Percentiles rank a stretch among this genome's conserved stretches.
phyloP scores from a whole-genome alignment of 2,797 vertebrate species.

The Saxicola maurus region DNA sequence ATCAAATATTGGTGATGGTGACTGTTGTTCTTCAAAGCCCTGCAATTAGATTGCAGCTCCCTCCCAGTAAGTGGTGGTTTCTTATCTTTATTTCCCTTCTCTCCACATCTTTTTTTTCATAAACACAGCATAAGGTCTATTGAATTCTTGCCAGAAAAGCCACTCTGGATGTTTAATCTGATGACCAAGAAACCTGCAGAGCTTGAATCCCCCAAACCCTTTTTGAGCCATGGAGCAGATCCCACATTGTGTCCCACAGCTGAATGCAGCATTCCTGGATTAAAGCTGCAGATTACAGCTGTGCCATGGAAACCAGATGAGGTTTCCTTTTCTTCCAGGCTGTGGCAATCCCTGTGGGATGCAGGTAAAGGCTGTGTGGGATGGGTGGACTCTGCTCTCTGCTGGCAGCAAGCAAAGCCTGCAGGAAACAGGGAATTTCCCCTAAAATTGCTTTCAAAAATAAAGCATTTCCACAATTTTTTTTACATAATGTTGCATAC shows the following conservation, averaged over 20 bases:
- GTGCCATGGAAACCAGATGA: not conserved
- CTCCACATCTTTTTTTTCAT: not conserved
- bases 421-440: not conserved
- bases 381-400: slow-evolving; percentile 63
- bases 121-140: not conserved
- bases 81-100: not conserved
- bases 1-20: slow-evolving; percentile 82
- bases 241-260: not conserved
- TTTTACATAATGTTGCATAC: not conserved
- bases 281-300: not conserved
- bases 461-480: not conserved
- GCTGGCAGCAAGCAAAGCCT: slow-evolving; percentile 19
- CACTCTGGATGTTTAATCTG: not conserved
- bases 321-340: not conserved
- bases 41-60: slow-evolving; percentile 65
- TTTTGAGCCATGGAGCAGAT: not conserved
- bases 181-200: not conserved
- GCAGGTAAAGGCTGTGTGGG: not conserved
- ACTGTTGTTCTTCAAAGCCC: slow-evolving; percentile 79
- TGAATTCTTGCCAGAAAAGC: not conserved
- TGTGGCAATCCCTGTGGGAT: not conserved
- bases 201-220: not conserved
- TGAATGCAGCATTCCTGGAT: not conserved
- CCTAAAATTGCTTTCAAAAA: not conserved
- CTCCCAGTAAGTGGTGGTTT: slow-evolving; percentile 44